Percentiles rank a stretch among this genome's conserved stretches.
Conservation (phyloP, 2,888 invertebrate genomes). For the Ischnura elegans region DNA sequence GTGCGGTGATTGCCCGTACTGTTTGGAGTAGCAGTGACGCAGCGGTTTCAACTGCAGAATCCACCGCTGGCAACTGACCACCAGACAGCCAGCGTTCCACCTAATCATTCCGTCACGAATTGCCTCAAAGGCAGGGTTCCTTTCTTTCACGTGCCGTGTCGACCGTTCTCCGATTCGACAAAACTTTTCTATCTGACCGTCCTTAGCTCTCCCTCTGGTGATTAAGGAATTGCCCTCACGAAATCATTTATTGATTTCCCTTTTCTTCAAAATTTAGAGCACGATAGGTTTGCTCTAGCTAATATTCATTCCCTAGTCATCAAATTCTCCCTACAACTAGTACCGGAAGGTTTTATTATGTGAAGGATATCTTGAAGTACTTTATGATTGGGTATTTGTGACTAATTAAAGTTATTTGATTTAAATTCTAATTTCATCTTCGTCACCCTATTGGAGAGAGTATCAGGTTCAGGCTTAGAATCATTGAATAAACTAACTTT, state of each 20-base stretch:
- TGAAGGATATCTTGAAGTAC: too few species aligned
- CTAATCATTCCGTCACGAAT: constrained; percentile 17
- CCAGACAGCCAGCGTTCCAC: not conserved
- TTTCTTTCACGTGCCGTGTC: not conserved
- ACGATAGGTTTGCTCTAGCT: too few species aligned
- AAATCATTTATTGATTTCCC: not conserved
- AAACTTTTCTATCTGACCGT: not conserved
- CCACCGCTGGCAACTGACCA: not conserved
- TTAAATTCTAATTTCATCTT: too few species aligned
- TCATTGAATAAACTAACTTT: too few species aligned
- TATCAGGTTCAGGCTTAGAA: too few species aligned
- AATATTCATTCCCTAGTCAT: too few species aligned
- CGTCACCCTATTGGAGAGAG: too few species aligned
- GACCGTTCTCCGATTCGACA: not conserved
- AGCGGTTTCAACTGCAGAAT: not conserved
- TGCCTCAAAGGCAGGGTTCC: not conserved
- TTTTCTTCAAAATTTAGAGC: too few species aligned
- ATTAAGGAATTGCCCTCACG: not conserved
- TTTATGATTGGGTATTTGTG: too few species aligned
- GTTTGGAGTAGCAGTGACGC: constrained; percentile 21
- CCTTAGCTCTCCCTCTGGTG: not conserved
- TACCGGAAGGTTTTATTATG: too few species aligned
- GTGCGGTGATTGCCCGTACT: constrained; percentile 16
- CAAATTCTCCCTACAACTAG: too few species aligned
- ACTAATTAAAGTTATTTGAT: too few species aligned